Base-by-base conservation (phyloP, 1,140 invertebrate genomes). In the Triops longicaudatus region DNA sequence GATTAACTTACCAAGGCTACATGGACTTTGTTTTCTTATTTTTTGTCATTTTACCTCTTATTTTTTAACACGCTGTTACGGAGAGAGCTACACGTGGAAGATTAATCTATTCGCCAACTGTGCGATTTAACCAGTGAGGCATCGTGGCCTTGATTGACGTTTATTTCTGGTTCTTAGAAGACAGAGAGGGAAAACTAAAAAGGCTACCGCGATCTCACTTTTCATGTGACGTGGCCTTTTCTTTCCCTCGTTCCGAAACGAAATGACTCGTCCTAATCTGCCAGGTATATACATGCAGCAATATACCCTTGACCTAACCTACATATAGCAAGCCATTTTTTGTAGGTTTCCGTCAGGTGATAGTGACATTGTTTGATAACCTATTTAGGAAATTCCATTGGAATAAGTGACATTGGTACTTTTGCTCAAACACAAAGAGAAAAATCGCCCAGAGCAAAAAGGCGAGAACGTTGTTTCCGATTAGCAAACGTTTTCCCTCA, bases 1-100 rank as follows among this genome's bases (percentile, higher is more conserved):
- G 50, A 63, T 63, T 63, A 63, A 63, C 50, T 63, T 63, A 7
- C 50, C 50, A 63, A 63, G 50, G 50, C n/a, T 63, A 63, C 17
- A 63, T 17, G 50, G 22, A 17, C 9, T 3, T 10, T 63, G 5
- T 37, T 37, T 2, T 37, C 2, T 2, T 37, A 37, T 37, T 37
- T 37, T 37, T 37, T 37, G 7, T n/a, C n/a, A n/a, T n/a, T n/a
- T n/a, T 4, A 37, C 31, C 31, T 37, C 2, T 4, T 4, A 2
- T 7, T 37, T 37, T 37, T 63, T 63, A 14, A 17, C 50, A n/a
- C 50, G 4, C 17, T n/a, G 50, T 63, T 63, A 17, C 22, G 50
- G 14, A 14, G 14, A 63, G 50, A 5, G 22, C 50, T 6, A 14
- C 22, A 22, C 50, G 22, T 63, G 50, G 50, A 63, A 63, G 22